Conservation (phyloP, 2,888 invertebrate species). For the Pseudanteris insignis region DNA sequence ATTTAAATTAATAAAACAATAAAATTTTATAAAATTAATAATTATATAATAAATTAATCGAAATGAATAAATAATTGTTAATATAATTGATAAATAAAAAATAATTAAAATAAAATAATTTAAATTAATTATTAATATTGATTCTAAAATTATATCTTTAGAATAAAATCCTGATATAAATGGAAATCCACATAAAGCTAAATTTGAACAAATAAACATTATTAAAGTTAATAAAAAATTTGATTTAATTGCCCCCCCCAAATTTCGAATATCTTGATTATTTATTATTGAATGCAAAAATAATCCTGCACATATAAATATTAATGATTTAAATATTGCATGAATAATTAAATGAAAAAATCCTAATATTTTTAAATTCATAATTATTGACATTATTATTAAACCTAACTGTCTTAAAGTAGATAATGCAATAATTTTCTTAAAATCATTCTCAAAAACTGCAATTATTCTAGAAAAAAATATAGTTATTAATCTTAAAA, state of each 20-base stretch:
- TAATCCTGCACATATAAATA: constrained; percentile 77
- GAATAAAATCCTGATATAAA: constrained; percentile 74
- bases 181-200: constrained; percentile 73
- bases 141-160: constrained; percentile 65
- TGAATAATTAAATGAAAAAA: constrained; percentile 79
- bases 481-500: constrained; percentile 69
- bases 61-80: constrained; percentile 50
- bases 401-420: constrained; percentile 80
- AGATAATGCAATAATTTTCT: constrained; percentile 82
- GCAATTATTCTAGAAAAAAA: constrained; percentile 72
- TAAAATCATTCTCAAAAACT: constrained; percentile 76
- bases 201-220: constrained; percentile 71
- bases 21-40: constrained; percentile 24
- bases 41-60: constrained; percentile 51
- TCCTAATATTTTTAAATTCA: constrained; percentile 70
- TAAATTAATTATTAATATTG: constrained; percentile 50
- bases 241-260: constrained; percentile 67
- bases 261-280: constrained; percentile 76
- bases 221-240: constrained; percentile 67
- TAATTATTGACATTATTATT: constrained; percentile 74
- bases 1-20: constrained; percentile 9
- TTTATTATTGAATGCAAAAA: constrained; percentile 74
- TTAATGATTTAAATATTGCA: constrained; percentile 80
- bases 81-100: constrained; percentile 48
- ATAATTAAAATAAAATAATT: constrained; percentile 46